phyloP scores from a whole-genome alignment of 2,113 vertebrate genomes.

The Anolis sagrei region DNA sequence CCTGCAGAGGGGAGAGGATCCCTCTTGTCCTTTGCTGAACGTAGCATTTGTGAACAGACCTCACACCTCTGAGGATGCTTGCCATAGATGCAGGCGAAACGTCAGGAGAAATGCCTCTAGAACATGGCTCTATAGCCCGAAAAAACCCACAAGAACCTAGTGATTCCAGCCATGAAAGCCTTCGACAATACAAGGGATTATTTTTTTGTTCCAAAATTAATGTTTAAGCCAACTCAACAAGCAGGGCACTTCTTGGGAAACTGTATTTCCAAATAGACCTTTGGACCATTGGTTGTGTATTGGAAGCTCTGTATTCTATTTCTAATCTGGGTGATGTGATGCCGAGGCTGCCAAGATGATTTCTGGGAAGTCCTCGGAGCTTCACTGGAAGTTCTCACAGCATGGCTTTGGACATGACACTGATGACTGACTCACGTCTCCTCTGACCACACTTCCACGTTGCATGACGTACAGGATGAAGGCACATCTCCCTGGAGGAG shows the following conservation, averaged over 20 bases:
- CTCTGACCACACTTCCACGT: background rate
- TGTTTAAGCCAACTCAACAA: background rate
- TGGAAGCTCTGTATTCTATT: background rate
- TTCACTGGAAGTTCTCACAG: background rate
- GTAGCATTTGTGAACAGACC: too few species aligned
- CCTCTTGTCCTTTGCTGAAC: too few species aligned
- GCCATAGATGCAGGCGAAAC: too few species aligned
- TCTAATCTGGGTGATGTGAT: background rate
- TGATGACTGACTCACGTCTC: constrained; percentile 4
- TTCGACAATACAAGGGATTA: too few species aligned
- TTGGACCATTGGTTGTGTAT: background rate
- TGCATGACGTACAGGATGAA: background rate
- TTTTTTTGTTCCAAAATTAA: background rate
- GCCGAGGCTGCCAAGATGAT: background rate
- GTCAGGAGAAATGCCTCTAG: too few species aligned
- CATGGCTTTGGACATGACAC: background rate
- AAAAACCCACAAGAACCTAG: too few species aligned
- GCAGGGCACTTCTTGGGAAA: background rate
- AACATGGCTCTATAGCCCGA: too few species aligned
- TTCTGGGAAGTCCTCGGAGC: background rate
- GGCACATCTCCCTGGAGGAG: background rate
- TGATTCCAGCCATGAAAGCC: too few species aligned
- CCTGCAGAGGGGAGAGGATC: too few species aligned
- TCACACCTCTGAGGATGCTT: too few species aligned
- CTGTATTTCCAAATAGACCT: background rate